Conservation (phyloP, 1,140 invertebrate genomes). For the Drosophila pseudoananassae region DNA sequence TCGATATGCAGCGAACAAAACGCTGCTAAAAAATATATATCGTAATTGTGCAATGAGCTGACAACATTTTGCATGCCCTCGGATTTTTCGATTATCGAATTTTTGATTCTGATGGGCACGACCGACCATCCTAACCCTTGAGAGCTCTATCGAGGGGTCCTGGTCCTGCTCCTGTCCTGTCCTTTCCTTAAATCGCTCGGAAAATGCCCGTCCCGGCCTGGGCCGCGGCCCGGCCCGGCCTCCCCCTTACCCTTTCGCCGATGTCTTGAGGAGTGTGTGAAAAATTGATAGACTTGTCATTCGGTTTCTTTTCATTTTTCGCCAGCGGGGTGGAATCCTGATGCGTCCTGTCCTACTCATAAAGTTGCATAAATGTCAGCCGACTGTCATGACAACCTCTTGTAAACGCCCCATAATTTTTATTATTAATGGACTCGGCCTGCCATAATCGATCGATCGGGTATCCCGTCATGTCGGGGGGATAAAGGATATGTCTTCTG, state of each 20-base stretch:
- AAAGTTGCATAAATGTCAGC: conserved; percentile 82
- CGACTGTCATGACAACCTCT: conserved; percentile 81
- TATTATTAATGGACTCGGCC: conserved; percentile 69
- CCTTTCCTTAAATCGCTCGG: conserved; percentile 51
- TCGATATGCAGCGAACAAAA: conserved; percentile 60
- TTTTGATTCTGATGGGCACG: not conserved
- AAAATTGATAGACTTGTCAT: conserved; percentile 82
- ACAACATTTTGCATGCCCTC: conserved; percentile 69
- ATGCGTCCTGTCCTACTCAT: conserved; percentile 44
- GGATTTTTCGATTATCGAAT: conserved; percentile 12
- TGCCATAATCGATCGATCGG: conserved; percentile 56
- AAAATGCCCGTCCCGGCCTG: conserved; percentile 32
- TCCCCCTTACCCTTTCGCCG: conserved; percentile 37
- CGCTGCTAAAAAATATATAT: conserved; percentile 9
- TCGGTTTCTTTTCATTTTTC: conserved; percentile 18
- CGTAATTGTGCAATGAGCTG: conserved; percentile 69
- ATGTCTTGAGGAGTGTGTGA: conserved; percentile 78
- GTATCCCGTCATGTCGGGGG: conserved; percentile 4
- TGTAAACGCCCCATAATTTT: conserved; percentile 83
- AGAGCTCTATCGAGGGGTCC: conserved; percentile 23
- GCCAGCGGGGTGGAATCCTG: conserved; percentile 56
- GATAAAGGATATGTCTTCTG: conserved; percentile 12
- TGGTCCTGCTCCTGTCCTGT: not conserved
- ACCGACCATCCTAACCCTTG: conserved; percentile 39
- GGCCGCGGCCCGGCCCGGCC: not conserved